phyloP scores from a whole-genome alignment of 2,797 vertebrate genomes.

The Enteromius paludinosus region DNA sequence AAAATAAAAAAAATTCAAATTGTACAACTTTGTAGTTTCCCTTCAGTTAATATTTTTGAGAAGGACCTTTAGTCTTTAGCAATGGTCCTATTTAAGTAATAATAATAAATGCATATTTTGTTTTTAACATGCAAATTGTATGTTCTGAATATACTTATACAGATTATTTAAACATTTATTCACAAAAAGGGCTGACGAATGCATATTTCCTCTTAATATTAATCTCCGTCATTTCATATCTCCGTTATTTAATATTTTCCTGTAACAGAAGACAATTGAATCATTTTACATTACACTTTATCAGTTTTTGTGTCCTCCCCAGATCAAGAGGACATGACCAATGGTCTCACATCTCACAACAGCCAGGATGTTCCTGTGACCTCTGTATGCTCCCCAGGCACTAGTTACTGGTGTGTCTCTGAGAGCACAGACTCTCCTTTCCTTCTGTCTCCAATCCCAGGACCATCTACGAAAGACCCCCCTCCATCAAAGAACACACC shows the following conservation, averaged over 20 bases:
- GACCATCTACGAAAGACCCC: slow-evolving; percentile 67
- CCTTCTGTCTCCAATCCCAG: slow-evolving; percentile 72
- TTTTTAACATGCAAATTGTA: neutral
- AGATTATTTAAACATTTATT: neutral
- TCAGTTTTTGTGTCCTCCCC: slow-evolving; percentile 45
- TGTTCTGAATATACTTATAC: too few relatives aligned
- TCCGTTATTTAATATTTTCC: neutral
- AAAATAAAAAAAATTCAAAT: too few relatives aligned
- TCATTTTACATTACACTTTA: neutral
- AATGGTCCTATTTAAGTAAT: neutral
- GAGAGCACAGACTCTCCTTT: slow-evolving; percentile 76
- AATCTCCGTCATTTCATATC: neutral
- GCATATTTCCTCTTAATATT: neutral
- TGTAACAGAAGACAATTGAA: neutral
- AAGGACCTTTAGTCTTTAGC: neutral
- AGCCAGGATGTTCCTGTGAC: slow-evolving; percentile 54
- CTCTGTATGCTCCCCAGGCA: slow-evolving; percentile 70
- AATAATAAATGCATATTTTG: neutral
- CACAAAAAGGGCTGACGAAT: neutral
- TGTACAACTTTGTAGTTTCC: neutral
- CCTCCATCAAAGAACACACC: slow-evolving; percentile 74
- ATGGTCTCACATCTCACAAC: slow-evolving; percentile 70
- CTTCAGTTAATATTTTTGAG: neutral
- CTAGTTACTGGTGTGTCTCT: slow-evolving; percentile 80
- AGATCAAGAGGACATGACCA: slow-evolving; percentile 72